Base-by-base conservation (phyloP, 23 tunicate species). In the Botrylloides violaceus region DNA sequence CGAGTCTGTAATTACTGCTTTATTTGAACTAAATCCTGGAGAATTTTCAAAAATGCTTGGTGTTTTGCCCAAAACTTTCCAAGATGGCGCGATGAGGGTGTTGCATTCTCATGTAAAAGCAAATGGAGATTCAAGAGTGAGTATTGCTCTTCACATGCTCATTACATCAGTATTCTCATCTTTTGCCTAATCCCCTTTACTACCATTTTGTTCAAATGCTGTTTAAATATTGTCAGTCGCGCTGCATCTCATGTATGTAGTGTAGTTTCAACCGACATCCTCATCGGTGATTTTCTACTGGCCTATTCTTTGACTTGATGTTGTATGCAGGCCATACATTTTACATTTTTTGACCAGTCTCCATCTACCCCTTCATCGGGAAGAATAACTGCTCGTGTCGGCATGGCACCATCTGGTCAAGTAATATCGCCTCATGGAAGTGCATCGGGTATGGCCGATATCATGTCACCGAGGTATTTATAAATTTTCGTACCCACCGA, bases 21-120 rank as follows among this genome's bases (percentile, higher is more conserved):
- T 90, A 2, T 90, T 90, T 49, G 91, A 90, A 3, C 56, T 90
- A 7, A 90, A 90, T 49, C 82, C 97, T 0, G 80, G 81, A 33
- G 79, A 70, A 61, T 83, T 90, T 73, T 80, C 92, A 23, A 71
- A 61, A 64, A 80, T 90, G 90, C 74, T 90, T 36, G 61, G 76
- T 49, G 76, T 68, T 32, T 64, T 90, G 61, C 90, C 97, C 21
- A 90, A 83, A 70, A 90, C 97, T 59, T 90, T 90, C 66, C 85
- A 79, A 70, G 90, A 90, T 43, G 97, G 90, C 31, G 97, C 97
- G 21, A 90, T 90, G 97, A 82, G 83, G 74, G 86, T 90, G 26
- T 73, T 90, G n/a, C 85, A 83, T 26, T 29, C 58, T 4, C 63
- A 79, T 59, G 77, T 84, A 75, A 76, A 68, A 26, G 24, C 74